phyloP scores from a whole-genome alignment of 2,888 invertebrate genomes.

The Apodemia mormo region DNA sequence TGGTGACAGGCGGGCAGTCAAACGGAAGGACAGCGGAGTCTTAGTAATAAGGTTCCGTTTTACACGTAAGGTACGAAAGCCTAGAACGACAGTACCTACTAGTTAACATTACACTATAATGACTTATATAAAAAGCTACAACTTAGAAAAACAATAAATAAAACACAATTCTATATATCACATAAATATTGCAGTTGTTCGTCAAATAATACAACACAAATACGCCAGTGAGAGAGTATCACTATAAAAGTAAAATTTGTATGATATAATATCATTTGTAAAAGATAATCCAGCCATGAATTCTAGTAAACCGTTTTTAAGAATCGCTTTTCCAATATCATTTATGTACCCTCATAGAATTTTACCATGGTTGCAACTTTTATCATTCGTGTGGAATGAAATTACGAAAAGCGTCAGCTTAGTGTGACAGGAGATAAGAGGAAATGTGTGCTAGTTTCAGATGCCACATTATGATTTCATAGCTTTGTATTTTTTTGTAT shows the following conservation, averaged over 20 bases:
- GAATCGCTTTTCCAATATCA: slow-evolving; percentile 13
- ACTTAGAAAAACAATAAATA: no score
- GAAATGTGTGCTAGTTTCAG: slow-evolving; percentile 7
- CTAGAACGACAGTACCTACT: no score
- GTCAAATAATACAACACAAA: no score
- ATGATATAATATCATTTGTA: neutral
- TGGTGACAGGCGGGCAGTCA: no score
- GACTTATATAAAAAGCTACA: no score
- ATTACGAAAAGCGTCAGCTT: slow-evolving; percentile 18
- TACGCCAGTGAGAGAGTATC: no score
- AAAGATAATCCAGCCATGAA: slow-evolving; percentile 2
- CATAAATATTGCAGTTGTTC: no score
- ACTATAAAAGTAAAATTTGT: neutral
- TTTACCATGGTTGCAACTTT: slow-evolving; percentile 13
- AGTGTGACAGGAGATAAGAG: slow-evolving; percentile 11
- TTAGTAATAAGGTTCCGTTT: no score
- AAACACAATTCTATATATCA: no score
- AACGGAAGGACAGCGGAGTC: no score
- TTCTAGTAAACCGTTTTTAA: slow-evolving; percentile 13
- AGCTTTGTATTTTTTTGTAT: neutral
- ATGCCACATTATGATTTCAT: neutral
- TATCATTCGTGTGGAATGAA: slow-evolving; percentile 13
- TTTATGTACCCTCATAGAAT: slow-evolving; percentile 9
- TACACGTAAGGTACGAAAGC: no score
- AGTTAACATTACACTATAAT: no score